These are phyloP conservation scores for Arnoldichthys spilopterus DNA, from an alignment of 2,797 vertebrate species.

Conservation along the genomic window DNA sequence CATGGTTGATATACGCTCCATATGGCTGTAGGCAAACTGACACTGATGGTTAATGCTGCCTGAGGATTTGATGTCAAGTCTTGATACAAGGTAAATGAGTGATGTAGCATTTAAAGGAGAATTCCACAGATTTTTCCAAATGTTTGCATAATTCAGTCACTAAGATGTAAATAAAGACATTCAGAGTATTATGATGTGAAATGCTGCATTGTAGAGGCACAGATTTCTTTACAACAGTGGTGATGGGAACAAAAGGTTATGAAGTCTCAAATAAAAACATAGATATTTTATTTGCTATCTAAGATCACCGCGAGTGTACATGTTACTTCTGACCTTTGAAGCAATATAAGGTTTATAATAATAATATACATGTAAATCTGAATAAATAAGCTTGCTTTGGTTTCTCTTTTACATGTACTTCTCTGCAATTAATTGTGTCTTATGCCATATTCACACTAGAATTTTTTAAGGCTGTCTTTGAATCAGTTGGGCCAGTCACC, in stretches of 20 bases:
- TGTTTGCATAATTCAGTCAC: background rate
- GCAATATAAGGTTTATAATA: too few relatives aligned
- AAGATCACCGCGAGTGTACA: too few relatives aligned
- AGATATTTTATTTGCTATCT: background rate
- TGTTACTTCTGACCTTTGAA: background rate
- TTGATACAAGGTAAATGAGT: background rate
- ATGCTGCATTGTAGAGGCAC: background rate
- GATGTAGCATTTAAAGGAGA: too few relatives aligned
- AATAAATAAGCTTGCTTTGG: too few relatives aligned
- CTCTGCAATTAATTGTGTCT: too few relatives aligned
- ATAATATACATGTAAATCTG: too few relatives aligned
- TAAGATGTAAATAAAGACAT: background rate
- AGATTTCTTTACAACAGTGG: background rate
- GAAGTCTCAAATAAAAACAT: background rate
- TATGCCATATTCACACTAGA: too few relatives aligned
- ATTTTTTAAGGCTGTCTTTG: too few relatives aligned
- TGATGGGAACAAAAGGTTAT: too few relatives aligned
- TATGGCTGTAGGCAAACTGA: constrained; percentile 30
- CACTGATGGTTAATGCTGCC: background rate
- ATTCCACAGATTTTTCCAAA: background rate
- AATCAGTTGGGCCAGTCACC: too few relatives aligned
- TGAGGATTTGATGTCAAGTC: background rate
- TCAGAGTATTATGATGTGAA: background rate
- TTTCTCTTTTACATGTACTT: too few relatives aligned
- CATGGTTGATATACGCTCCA: background rate